Evolutionary conservation across 2,888 invertebrate species (phyloP), one percentile per base, ranked within the genome.

Genomic region (Synergus japonicus): DNA sequence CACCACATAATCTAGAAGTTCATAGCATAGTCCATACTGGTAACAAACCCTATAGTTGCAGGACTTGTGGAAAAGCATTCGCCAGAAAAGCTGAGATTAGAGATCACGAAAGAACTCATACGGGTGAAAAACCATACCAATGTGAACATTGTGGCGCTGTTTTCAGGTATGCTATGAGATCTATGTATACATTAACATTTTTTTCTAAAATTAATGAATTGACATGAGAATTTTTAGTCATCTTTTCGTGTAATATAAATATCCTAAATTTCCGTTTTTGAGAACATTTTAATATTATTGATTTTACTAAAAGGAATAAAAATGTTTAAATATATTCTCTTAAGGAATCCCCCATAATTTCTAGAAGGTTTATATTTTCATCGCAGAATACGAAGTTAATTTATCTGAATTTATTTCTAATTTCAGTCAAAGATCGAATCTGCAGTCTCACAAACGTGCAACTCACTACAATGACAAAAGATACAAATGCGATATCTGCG

Each of bases 31-130:
- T 97, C 0, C 97, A 97, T 89, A 95, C 96, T 0, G 96, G 96
- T 0, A 94, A 94, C 84, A 95, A 95, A 86, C 96, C 96, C 0
- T 96, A 94, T 88, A 93, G 94, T 63, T 97, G 97, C 87, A 93
- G 94, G 4, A 92, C 94, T 12, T 97, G 97, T 88, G 94, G 94
- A 0, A 97, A 96, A 90, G 95, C 95, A 0, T 97, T 97, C 92
- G 96, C 96, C 0, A 90, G 97, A 0, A 94, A 96, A 67, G 96
- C 96, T 0, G 97, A 97, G 89, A 95, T 97, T 0, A 92, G 95
- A n/a, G 96, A 97, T 90, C 97, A 97, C 85, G 95, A 96, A 90
- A 92, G 97, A 46, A 96, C 95, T 4, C 97, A 97, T 83, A 97
- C 97, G 0, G 96, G 97, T 0, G 97, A 96, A 90, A 94, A 96